Evolutionary conservation across 2,113 vertebrate species (phyloP), one percentile per base, ranked within the genome.

Genomic region (Peromyscus polionotus): DNA sequence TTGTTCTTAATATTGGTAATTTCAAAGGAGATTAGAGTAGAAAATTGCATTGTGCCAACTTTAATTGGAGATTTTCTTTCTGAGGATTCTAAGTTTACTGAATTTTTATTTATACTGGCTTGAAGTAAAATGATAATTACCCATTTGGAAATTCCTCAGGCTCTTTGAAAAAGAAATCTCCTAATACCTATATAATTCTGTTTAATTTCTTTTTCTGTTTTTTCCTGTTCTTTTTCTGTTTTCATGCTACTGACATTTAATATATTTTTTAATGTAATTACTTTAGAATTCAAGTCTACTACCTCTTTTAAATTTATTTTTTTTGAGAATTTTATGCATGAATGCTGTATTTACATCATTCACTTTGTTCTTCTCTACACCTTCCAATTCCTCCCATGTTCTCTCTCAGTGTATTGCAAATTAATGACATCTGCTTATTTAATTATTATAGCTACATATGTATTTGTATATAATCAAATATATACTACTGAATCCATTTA

Each of bases 101-200:
- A 68, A 75, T 39, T 91, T 96, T 94, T 90, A 87, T 93, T 61
- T 94, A 79, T 63, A 5, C 22, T 77, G 86, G 20, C 33, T 80
- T 90, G 48, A 96, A 11, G 5, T 94, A 90, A 87, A 97, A 87
- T 59, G 12, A 95, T 91, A 97, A 96, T 51, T 96, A 84, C 0
- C 13, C 51, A 68, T 24, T 28, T 3, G 26, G 17, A 85, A 83
- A 93, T 90, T 97, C 70, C 93, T 95, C 16, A 84, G 77, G 13
- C 17, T 95, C 31, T 51, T 12, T 75, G 57, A 65, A 68, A 87
- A 63, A 73, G 73, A 59, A 19, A 70, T 51, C 39, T 77, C 3
- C 8, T 90, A 90, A 94, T 39, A 59, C 14, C 26, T 91, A 48
- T 73, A 16, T 12, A 88, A 65, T 90, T 54, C 95, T 90, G 39